phyloP scores from a whole-genome alignment of 2,113 vertebrate genomes.

The Grammomys dolichurus region DNA sequence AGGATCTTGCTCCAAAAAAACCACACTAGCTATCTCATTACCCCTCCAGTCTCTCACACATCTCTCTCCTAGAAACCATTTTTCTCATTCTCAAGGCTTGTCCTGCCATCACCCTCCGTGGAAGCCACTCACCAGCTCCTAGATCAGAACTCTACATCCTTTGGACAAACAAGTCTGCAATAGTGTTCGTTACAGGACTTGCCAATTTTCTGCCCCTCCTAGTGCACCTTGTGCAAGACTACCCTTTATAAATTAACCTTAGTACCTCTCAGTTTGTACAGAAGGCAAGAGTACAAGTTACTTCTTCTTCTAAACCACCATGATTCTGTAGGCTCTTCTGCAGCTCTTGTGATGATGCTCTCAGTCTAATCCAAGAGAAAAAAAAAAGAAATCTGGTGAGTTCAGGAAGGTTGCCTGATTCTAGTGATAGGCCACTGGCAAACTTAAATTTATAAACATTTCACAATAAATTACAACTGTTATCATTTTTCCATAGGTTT shows the following conservation, averaged over 20 bases:
- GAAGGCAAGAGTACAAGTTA: not conserved
- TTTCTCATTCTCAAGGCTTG: not conserved
- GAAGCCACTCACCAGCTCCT: not conserved
- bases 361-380: not conserved
- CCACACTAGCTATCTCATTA: no score
- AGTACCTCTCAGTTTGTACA: not conserved
- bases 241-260: not conserved
- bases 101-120: not conserved
- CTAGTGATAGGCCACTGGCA: not conserved
- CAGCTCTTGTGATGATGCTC: not conserved
- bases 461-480: not conserved
- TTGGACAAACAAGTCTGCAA: not conserved
- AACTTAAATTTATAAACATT: not conserved
- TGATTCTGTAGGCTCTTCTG: not conserved
- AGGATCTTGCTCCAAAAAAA: constrained; percentile 10
- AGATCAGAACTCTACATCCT: not conserved
- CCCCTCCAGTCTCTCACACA: not conserved
- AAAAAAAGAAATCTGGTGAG: not conserved
- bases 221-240: not conserved
- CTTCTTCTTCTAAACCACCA: not conserved
- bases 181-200: not conserved
- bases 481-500: not conserved
- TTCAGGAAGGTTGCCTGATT: not conserved
- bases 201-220: not conserved
- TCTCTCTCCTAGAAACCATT: not conserved